Base-by-base conservation (phyloP, 2,797 vertebrate species). In the Onychomys torridus region DNA sequence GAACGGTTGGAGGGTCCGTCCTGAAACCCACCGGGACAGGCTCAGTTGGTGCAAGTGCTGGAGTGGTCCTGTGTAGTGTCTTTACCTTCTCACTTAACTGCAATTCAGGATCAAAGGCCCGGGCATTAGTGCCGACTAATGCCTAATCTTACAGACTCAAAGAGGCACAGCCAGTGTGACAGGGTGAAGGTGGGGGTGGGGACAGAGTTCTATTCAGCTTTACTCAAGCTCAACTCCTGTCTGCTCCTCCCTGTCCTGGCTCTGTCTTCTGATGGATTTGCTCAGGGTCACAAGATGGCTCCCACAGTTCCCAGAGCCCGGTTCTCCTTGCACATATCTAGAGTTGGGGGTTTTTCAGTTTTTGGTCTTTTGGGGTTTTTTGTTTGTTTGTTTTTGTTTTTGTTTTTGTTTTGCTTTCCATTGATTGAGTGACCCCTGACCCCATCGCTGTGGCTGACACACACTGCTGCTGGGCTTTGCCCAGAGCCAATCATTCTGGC, bases 31-130 rank as follows among this genome's bases (percentile, higher is more conserved):
- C 17, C 6, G 0, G 29, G 65, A 77, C 43, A 37, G 1, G 5
- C 40, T 59, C 87, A 9, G 0, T 11, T 17, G 29, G 86, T 23
- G 7, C 55, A 46, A 73, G 40, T 12, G 65, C 88, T 49, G 37
- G 34, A 34, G n/a, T 0, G 2, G 43, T 6, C 23, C 37, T 17
- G 6, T 0, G 0, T 2, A 29, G 7, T 6, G 2, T 5, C 16
- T 21, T 29, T 34, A 7, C 34, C 5, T 17, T 29, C 65, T 40
- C 19, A 27, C 25, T 32, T 29, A 9, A 10, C 2, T 37, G 6
- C 9, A 11, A 63, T 6, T 65, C 65, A 23, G 43, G 5, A 65
- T 75, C 46, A 25, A 84, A 94, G 91, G 55, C 46, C 40, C 25
- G 4, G 1, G 34, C 27, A 16, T 2, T 17, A 89, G 46, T 6